These are phyloP conservation scores for Cuniculus paca DNA, from an alignment of 2,797 vertebrate genomes.

Conservation along the genomic window DNA sequence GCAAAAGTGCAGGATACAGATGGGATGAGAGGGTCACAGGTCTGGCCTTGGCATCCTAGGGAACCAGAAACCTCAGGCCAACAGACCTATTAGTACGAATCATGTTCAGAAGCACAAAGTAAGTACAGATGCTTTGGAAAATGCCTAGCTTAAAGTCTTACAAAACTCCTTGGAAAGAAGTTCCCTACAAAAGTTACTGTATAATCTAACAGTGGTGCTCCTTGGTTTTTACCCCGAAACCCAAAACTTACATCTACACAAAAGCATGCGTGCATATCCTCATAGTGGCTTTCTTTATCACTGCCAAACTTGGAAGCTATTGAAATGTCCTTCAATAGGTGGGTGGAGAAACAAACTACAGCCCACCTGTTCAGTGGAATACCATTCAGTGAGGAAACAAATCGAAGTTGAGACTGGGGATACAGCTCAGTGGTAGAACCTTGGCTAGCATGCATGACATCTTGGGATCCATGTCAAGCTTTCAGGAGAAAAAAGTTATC, in stretches of 20 bases:
- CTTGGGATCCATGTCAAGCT: background rate
- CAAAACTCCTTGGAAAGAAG: background rate
- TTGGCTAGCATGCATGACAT: background rate
- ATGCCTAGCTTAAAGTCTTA: background rate
- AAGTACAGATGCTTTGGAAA: background rate
- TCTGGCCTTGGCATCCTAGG: background rate
- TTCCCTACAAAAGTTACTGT: background rate
- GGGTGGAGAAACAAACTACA: background rate
- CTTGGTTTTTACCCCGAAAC: background rate
- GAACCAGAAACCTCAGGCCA: background rate
- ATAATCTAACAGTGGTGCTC: background rate
- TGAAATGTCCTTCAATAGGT: background rate
- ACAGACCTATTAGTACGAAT: background rate
- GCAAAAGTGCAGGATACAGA: background rate
- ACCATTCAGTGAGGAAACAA: background rate
- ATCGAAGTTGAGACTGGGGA: background rate
- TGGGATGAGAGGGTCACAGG: background rate
- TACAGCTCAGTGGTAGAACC: background rate
- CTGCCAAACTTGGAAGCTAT: background rate
- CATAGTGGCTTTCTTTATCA: background rate
- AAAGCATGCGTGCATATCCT: background rate
- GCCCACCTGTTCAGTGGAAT: background rate
- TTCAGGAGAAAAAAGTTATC: background rate
- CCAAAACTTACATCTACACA: background rate
- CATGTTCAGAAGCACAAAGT: background rate